Conservation (phyloP, 2,113 vertebrate genomes). For the Litocranius walleri region DNA sequence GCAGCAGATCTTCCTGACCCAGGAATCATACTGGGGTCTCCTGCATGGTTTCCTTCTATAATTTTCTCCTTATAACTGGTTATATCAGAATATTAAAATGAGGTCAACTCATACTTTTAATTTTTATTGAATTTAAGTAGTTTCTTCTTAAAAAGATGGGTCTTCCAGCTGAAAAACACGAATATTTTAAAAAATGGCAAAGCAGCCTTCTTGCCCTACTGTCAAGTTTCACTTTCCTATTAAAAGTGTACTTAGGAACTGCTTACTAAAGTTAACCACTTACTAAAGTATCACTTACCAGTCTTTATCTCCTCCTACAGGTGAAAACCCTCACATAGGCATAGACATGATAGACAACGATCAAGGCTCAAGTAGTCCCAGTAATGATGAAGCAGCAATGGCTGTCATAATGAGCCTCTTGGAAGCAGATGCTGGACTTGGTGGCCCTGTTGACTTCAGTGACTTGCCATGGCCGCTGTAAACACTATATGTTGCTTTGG, state of each 20-base stretch:
- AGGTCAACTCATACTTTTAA: slow-evolving; percentile 17
- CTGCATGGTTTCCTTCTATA: not conserved
- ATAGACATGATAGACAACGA: slow-evolving; percentile 96
- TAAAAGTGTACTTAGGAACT: not conserved
- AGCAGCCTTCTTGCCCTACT: not conserved
- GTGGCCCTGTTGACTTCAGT: slow-evolving; percentile 98
- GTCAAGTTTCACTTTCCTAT: not conserved
- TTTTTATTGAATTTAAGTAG: not conserved
- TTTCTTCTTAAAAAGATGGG: slow-evolving; percentile 9
- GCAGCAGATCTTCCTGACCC: not conserved
- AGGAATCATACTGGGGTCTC: not conserved
- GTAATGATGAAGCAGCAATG: slow-evolving; percentile 98
- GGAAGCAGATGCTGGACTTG: slow-evolving; percentile 97
- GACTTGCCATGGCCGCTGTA: slow-evolving; percentile 99
- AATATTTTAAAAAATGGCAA: not conserved
- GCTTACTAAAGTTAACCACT: not conserved
- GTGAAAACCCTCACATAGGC: slow-evolving; percentile 95
- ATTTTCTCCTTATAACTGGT: not conserved
- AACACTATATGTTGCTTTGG: slow-evolving; percentile 73
- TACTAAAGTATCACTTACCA: not conserved
- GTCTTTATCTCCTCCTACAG: slow-evolving; percentile 71
- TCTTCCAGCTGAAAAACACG: slow-evolving; percentile 7
- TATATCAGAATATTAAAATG: slow-evolving; percentile 38
- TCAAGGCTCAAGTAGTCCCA: slow-evolving; percentile 97
- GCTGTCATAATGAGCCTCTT: slow-evolving; percentile 99